These are phyloP conservation scores for Cetoscarus ocellatus DNA, from an alignment of 2,797 vertebrate species.

Conservation along the genomic window DNA sequence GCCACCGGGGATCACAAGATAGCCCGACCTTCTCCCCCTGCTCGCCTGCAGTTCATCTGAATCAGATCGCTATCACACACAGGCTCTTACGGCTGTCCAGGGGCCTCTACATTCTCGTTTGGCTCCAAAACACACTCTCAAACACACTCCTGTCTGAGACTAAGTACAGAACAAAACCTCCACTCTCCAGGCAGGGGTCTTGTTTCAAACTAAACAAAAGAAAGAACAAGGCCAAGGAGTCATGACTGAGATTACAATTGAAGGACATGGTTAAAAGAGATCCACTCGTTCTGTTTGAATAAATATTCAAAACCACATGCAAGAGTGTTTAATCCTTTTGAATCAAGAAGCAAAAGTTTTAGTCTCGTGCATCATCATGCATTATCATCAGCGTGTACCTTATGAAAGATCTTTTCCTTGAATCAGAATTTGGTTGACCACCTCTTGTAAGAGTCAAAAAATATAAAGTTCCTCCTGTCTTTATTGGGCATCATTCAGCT, in stretches of 20 bases:
- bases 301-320: too few species aligned
- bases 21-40: constrained; percentile 60
- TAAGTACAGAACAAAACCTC: constrained; percentile 29
- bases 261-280: neutral
- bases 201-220: neutral
- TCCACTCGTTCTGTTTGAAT: too few species aligned
- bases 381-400: too few species aligned
- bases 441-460: too few species aligned
- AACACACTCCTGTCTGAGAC: constrained; percentile 14
- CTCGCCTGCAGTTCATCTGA: constrained; percentile 71
- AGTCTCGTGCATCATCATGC: too few species aligned
- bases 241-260: neutral
- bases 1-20: constrained; percentile 72
- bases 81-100: constrained; percentile 45
- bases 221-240: neutral
- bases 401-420: too few species aligned
- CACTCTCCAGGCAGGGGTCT: constrained; percentile 9
- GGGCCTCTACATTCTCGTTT: constrained; percentile 52
- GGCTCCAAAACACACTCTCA: constrained; percentile 27
- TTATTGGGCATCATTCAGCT: too few species aligned
- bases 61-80: constrained; percentile 72
- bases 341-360: too few species aligned
- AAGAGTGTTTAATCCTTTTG: too few species aligned
- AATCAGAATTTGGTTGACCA: too few species aligned
- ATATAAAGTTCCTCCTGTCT: too few species aligned